Conservation (phyloP, 2,888 invertebrate genomes). For the Chrysopilus asiliformis region DNA sequence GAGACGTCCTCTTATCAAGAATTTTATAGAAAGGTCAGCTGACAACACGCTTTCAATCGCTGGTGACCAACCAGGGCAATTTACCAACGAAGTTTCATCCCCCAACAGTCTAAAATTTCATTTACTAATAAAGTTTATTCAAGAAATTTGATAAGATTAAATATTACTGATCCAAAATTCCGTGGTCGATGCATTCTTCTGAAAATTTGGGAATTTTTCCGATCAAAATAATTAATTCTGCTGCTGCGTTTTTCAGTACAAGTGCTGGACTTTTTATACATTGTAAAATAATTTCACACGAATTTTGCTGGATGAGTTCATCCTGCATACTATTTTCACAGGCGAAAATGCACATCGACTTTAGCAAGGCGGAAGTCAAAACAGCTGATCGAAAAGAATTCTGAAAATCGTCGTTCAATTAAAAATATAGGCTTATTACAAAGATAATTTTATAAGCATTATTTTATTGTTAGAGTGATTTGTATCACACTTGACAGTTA, state of each 20-base stretch:
- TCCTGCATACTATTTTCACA: conserved; percentile 20
- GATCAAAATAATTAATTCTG: conserved; percentile 29
- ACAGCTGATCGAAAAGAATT: conserved; percentile 7
- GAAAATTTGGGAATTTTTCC: conserved; percentile 23
- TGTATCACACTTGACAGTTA: too few species aligned
- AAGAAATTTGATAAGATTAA: background rate
- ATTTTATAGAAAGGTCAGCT: conserved; percentile 47
- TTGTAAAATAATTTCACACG: conserved; percentile 23
- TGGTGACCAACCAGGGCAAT: conserved; percentile 45
- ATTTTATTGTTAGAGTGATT: too few species aligned
- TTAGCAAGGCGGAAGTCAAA: conserved; percentile 11
- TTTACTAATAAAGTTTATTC: conserved; percentile 14
- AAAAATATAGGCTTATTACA: too few species aligned
- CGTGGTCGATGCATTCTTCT: conserved; percentile 23
- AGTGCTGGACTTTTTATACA: conserved; percentile 24
- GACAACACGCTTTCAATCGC: conserved; percentile 46
- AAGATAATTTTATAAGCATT: too few species aligned
- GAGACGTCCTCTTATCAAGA: conserved; percentile 46
- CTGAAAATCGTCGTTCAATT: conserved; percentile 5
- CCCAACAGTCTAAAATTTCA: conserved; percentile 18
- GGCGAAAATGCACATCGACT: conserved; percentile 12
- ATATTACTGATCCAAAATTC: conserved; percentile 27
- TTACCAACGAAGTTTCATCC: conserved; percentile 23
- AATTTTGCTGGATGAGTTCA: conserved; percentile 16
- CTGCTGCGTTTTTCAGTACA: conserved; percentile 25